phyloP scores from a whole-genome alignment of 92 coral and sea anemone genomes.

The Actinostola sp. region DNA sequence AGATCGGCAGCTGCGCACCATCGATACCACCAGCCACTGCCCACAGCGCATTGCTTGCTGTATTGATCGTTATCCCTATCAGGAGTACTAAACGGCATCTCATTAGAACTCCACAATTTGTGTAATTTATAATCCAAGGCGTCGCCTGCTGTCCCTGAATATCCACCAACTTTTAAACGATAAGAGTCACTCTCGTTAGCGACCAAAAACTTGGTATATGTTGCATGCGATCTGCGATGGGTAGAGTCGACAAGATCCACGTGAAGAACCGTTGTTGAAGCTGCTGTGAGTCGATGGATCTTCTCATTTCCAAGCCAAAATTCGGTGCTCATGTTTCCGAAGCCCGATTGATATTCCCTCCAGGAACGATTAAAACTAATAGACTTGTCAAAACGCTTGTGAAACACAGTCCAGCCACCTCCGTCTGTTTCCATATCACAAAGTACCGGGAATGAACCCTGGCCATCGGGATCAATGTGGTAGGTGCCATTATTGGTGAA shows the following conservation, averaged over 20 bases:
- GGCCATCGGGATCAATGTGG: slow-evolving; percentile 20
- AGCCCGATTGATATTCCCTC: slow-evolving; percentile 28
- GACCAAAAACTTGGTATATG: slow-evolving; percentile 10
- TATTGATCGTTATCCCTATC: slow-evolving; percentile 10
- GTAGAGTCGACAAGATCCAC: slow-evolving; percentile 14
- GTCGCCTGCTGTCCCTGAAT: slow-evolving; percentile 17
- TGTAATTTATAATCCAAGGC: not conserved
- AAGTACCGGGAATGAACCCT: slow-evolving; percentile 11
- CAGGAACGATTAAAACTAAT: slow-evolving; percentile 20
- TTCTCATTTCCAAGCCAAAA: slow-evolving; percentile 39
- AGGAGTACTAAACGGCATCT: slow-evolving; percentile 4
- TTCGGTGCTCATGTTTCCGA: slow-evolving; percentile 31
- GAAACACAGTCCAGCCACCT: slow-evolving; percentile 31
- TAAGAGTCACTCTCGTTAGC: slow-evolving; percentile 4
- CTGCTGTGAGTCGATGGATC: slow-evolving; percentile 29
- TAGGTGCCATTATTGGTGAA: slow-evolving; percentile 5
- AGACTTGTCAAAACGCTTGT: not conserved
- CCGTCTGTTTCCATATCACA: slow-evolving; percentile 22
- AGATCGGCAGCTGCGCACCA: slow-evolving; percentile 1
- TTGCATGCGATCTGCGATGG: not conserved
- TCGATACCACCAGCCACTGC: slow-evolving; percentile 11
- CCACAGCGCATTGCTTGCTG: not conserved
- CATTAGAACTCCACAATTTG: not conserved
- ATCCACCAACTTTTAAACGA: slow-evolving; percentile 4
- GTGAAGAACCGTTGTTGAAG: not conserved